Evolutionary conservation across 2,113 vertebrate species (phyloP), one percentile per base, ranked within the genome.

Genomic region (Mormyrus lacerda): DNA sequence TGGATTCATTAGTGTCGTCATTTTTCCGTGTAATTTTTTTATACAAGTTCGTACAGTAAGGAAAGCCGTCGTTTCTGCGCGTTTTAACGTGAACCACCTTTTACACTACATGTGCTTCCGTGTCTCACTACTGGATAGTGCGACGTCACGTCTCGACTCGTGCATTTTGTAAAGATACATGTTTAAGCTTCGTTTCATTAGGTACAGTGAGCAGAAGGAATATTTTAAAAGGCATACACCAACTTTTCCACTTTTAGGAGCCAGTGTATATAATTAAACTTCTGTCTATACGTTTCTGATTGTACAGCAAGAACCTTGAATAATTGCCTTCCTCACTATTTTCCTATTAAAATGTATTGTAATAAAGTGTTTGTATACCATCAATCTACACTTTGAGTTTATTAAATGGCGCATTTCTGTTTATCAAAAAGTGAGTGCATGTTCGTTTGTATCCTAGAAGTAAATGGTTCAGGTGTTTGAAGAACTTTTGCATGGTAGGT

Each of bases 261-360:
- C 21, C 42, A n/a, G 10, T 88, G 55, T 69, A 76, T 39, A 48
- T 27, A 58, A 58, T n/a, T 58, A 88, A 35, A n/a, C 48, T 53
- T 79, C 42, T 45, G 79, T 31, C 27, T 53, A 4, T 73, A 89
- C 13, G 15, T 39, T 65, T 65, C 50, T 42, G 31, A 55, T 55
- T 89, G 88, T 89, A 89, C 76, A 89, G 88, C 51, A 83, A 89
- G 50, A 89, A 55, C n/a, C 21, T 88, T 88, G 47, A 82, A 88
- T 88, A 88, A 79, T 86, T 55, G 76, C 76, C 73, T 83, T 50
- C 47, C 76, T 82, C 50, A 48, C 11, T 89, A 89, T 89, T 89
- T 89, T 89, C 88, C 65, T 89, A 89, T 84, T 55, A 89, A 89
- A 89, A 89, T 89, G 27, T 83, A 51, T 50, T 50, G 61, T 79